phyloP scores from a whole-genome alignment of 2,797 vertebrate species.

The Falco novaeseelandiae region DNA sequence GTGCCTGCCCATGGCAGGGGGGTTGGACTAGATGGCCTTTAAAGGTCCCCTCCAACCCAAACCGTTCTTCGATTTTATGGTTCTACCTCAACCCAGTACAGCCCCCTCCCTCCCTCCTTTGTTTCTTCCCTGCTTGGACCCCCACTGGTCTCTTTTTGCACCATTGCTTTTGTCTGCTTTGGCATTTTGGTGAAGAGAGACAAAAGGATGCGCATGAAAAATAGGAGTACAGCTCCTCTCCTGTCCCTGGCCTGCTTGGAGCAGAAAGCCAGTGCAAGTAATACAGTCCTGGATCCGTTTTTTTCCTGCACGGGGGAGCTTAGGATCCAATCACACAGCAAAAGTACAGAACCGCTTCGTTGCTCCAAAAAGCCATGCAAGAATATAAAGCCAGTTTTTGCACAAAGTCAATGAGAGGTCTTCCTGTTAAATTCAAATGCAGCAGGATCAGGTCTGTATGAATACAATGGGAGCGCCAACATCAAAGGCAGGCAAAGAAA shows the following conservation, averaged over 20 bases:
- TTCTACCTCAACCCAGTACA: background rate
- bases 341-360: background rate
- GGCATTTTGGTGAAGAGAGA: background rate
- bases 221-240: background rate
- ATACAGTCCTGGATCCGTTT: background rate
- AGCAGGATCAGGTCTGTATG: background rate
- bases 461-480: background rate
- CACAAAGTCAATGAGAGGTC: background rate
- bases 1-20: background rate
- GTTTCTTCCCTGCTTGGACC: background rate
- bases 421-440: background rate
- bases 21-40: background rate
- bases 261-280: background rate
- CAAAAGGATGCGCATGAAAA: background rate
- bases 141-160: background rate
- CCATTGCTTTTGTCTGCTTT: background rate
- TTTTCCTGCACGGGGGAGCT: background rate
- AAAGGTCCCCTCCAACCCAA: background rate
- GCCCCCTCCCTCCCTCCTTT: background rate
- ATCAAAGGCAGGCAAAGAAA: constrained; percentile 39
- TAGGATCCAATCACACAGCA: background rate
- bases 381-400: background rate
- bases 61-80: background rate
- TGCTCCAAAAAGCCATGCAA: background rate
- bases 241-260: background rate